Evolutionary conservation across 2,888 invertebrate species (phyloP).

Genomic region (Dicycla oo): DNA sequence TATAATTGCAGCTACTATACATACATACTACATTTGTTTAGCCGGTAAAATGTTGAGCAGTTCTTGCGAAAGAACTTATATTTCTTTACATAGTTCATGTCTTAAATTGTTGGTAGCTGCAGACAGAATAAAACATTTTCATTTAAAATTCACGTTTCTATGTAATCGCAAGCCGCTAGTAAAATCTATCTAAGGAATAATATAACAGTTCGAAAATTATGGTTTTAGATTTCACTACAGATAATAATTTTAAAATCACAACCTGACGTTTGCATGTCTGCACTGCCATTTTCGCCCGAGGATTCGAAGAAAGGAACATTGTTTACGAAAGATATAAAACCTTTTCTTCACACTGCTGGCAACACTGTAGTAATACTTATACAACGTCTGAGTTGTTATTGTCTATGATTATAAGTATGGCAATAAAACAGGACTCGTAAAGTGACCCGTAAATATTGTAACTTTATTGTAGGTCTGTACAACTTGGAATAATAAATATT

Average conservation of each 20-base stretch:
- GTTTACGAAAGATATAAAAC: constrained; percentile 49
- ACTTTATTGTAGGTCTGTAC: constrained; percentile 37
- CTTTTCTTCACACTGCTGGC: constrained; percentile 46
- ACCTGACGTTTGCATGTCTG: constrained; percentile 28
- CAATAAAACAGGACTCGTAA: constrained; percentile 67
- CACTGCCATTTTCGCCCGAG: constrained; percentile 30
- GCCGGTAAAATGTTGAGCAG: neutral
- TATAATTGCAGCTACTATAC: neutral
- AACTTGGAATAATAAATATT: constrained; percentile 21
- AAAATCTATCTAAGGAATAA: constrained; percentile 25
- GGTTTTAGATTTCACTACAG: constrained; percentile 42
- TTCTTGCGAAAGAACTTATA: neutral
- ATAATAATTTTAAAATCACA: constrained; percentile 59
- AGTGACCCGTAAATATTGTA: constrained; percentile 59
- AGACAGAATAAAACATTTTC: constrained; percentile 1
- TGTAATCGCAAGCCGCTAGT: constrained; percentile 8
- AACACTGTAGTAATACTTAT: constrained; percentile 58
- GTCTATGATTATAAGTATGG: constrained; percentile 64
- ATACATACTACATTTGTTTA: neutral
- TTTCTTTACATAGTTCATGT: no score
- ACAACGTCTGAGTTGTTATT: constrained; percentile 55
- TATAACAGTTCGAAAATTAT: constrained; percentile 39
- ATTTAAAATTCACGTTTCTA: neutral
- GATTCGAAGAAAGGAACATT: constrained; percentile 46
- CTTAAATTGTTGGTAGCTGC: neutral